A percentile compares a stretch with the other conserved stretches of the same genome.
Evolutionary conservation across 2,888 invertebrate species (phyloP).

Genomic region (Phalangium opilio): DNA sequence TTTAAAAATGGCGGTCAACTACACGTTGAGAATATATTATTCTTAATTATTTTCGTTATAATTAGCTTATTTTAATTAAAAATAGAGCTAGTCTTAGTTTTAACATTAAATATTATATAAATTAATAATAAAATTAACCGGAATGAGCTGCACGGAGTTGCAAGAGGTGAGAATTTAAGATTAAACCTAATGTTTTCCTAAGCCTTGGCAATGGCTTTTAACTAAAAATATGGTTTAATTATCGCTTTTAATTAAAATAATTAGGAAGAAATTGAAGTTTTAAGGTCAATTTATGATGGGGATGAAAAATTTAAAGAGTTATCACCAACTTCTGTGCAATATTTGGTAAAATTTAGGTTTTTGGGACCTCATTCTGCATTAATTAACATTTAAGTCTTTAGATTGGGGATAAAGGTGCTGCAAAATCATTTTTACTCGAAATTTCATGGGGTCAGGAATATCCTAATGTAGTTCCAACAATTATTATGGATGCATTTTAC

Average conservation of each 20-base stretch:
- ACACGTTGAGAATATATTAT: too few species aligned
- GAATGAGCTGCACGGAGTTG: conserved; percentile 12
- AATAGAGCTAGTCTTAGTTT: too few species aligned
- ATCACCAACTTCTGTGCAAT: conserved; percentile 63
- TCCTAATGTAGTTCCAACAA: conserved; percentile 60
- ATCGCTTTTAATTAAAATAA: not conserved
- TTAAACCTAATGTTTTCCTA: not conserved
- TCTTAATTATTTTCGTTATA: too few species aligned
- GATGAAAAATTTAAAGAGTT: conserved; percentile 71
- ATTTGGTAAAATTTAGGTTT: conserved; percentile 50
- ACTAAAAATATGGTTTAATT: not conserved
- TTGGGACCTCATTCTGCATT: not conserved
- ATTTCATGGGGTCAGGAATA: conserved; percentile 73
- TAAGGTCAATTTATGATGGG: conserved; percentile 86
- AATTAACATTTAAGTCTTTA: conserved; percentile 5
- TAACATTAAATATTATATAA: too few species aligned
- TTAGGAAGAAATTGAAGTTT: conserved; percentile 71
- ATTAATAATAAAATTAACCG: not conserved
- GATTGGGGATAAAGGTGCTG: conserved; percentile 52
- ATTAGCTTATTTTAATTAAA: too few species aligned
- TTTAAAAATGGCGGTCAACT: too few species aligned
- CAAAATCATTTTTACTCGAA: conserved; percentile 70
- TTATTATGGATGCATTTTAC: conserved; percentile 81
- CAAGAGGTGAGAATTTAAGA: conserved; percentile 9
- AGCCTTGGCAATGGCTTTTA: not conserved